Base-by-base conservation (phyloP, 2,888 invertebrate species). In the Malacosoma neustria region DNA sequence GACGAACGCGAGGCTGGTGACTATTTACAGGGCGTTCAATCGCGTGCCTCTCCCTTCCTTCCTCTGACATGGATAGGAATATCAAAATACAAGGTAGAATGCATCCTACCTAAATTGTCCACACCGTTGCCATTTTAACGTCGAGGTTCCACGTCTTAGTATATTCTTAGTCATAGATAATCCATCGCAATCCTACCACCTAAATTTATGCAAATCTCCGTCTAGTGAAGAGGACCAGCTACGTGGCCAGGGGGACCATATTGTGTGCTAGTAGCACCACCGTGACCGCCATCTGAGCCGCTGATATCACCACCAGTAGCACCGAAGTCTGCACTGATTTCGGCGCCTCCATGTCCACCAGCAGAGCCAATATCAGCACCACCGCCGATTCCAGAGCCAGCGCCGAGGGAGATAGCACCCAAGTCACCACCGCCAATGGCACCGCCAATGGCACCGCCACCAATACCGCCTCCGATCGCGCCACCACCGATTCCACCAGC, bases 161-260 rank as follows among this genome's bases (percentile, higher is more conserved):
- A 3, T 22, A 7, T 22, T 5, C 62, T 61, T 54, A 61, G 60
- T 61, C 70, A 71, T 72, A 74, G 72, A 72, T 69, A 61, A 64
- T 54, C 60, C 54, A 47, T 54, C 51, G 47, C 57, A 48, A 61
- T 63, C 64, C 65, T 70, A 64, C 70, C 74, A 71, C 64, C 55
- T 58, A 47, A 45, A 47, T 45, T 46, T 49, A 46, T 44, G 35
- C 42, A 45, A 36, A 6, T 39, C 37, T 51, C 52, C 41, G 42
- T 57, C 76, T 80, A 86, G 61, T 86, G 86, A 43, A 85, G 72
- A 39, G 86, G 77, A 39, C 85, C 86, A 33, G 86, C 81, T 14
- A 84, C 77, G 48, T 86, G 86, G 38, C 85, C 84, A 39, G 86
- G 86, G 36, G 86, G 86, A 48, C 87, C 87, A 54, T 88, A 87